Evolutionary conservation across 2,797 vertebrate species (phyloP), one percentile per base, ranked within the genome.

Genomic region (Eremophila alpestris): DNA sequence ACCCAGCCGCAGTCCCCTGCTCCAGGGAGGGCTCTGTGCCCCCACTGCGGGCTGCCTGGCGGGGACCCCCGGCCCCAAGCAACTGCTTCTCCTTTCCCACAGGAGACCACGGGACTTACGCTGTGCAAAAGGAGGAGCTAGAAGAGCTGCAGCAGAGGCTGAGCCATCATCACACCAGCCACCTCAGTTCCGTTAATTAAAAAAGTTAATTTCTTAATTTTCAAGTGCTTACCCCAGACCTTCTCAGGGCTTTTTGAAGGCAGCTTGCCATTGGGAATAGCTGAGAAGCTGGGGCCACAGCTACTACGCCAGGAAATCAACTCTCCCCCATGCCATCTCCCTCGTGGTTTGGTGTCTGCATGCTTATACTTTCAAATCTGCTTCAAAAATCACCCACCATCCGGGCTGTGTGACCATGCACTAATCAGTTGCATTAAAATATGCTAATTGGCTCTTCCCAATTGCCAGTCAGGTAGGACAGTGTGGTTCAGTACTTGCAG

Each of bases 151-250:
- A 65, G 27, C 58, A 64, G 49, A 55, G 54, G 45, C 48, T 59
- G 79, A 93, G 68, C 75, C n/a, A 2, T 32, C 51, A 30, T 65
- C 36, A 18, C 73, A 45, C 27, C 52, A 74, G 41, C 34, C 71
- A 68, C 76, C 41, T 78, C 84, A 23, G 27, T 75, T 78, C 68
- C 0, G 1, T 93, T 94, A 94, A 96, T 96, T 95, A 87, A 89
- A 92, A 40, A 91, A 89, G 82, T 74, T 94, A 89, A 93, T 96
- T 89, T 94, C 89, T 89, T 95, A 91, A 94, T 96, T 93, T 95
- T 85, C 60, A 65, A 78, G 73, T 24, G 64, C 84, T 95, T 49
- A 80, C 84, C 91, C 69, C 1, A 0, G 84, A 68, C 62, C 60
- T 77, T 83, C 80, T 79, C 26, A 58, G 40, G 43, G 69, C 30